Conservation (phyloP, 1,140 invertebrate genomes). For the Hermetia illucens region DNA sequence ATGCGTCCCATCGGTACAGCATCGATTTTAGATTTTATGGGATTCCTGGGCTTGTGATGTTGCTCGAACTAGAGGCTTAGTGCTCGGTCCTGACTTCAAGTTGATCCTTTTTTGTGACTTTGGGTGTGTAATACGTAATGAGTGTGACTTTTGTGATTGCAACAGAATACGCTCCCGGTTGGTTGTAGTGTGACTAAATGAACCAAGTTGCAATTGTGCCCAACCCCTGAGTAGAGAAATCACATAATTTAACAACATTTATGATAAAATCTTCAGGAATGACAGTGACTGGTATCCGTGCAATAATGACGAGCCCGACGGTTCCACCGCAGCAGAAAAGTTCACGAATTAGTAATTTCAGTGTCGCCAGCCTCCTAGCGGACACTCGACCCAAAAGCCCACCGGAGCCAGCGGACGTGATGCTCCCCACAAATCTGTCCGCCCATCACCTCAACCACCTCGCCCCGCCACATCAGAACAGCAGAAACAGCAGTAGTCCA, state of each 20-base stretch:
- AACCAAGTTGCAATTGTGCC: too few relatives aligned
- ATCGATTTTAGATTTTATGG: too few relatives aligned
- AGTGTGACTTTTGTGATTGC: too few relatives aligned
- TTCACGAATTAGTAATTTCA: conserved; percentile 47
- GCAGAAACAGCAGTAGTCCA: conserved; percentile 8
- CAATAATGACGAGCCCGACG: conserved; percentile 32
- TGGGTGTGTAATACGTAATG: too few relatives aligned
- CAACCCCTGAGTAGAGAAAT: too few relatives aligned
- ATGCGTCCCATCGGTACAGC: too few relatives aligned
- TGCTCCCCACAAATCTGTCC: conserved; percentile 27
- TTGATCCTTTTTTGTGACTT: too few relatives aligned
- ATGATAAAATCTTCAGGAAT: conserved; percentile 19
- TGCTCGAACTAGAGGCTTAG: too few relatives aligned
- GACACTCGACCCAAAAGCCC: conserved; percentile 39
- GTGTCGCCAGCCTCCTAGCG: conserved; percentile 49
- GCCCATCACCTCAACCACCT: conserved; percentile 13
- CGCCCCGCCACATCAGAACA: conserved; percentile 17
- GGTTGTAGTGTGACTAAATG: too few relatives aligned
- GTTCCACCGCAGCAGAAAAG: conserved; percentile 27
- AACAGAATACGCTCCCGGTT: not conserved
- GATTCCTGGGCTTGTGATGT: too few relatives aligned
- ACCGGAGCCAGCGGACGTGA: conserved; percentile 16
- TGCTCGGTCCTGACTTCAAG: too few relatives aligned
- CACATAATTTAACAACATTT: too few relatives aligned
- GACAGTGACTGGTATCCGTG: conserved; percentile 31